Base-by-base conservation (phyloP, 2,113 vertebrate genomes). In the Cromileptes altivelis region DNA sequence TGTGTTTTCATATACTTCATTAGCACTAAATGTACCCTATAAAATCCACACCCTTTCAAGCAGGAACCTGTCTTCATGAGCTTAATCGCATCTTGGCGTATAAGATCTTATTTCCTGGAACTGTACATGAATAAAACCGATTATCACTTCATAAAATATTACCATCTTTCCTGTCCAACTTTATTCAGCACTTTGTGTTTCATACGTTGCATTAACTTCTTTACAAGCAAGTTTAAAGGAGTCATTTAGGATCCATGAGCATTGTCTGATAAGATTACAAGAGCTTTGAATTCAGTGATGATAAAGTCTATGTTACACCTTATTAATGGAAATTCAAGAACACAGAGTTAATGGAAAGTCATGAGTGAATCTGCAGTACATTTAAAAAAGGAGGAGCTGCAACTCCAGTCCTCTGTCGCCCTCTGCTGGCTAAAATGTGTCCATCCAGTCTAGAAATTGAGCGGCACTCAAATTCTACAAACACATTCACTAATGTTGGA, bases 371-470 rank as follows among this genome's bases (percentile, higher is more conserved):
- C n/a, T 45, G 58, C 14, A 68, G 52, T 3, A 49, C 3, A 15
- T 72, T 60, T 52, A 3, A n/a, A 52, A 13, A 49, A 23, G 58
- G 27, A 75, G 11, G 14, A 25, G 33, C n/a, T 73, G 18, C 1
- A 78, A 78, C 7, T 1, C 50, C 49, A 70, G 84, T 86, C 50
- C 10, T 92, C 40, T 94, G 90, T 87, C 82, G 84, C 93, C 91
- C 91, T 92, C 94, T 94, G 70, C 77, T 91, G 94, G 81, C 15
- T 15, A 45, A 2, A 76, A 60, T 14, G 2, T 72, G 53, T 81
- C 50, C 5, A 30, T 86, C 3, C 53, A 82, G 61, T 61, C 42
- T 9, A 19, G 6, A 49, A 63, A 53, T 9, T 37, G 10, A 8
- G 6, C 15, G 57, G 47, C 47, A 40, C 18, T 52, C 45, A 19